Evolutionary conservation across 2,113 vertebrate species (phyloP).

Genomic region (Setophaga coronata): DNA sequence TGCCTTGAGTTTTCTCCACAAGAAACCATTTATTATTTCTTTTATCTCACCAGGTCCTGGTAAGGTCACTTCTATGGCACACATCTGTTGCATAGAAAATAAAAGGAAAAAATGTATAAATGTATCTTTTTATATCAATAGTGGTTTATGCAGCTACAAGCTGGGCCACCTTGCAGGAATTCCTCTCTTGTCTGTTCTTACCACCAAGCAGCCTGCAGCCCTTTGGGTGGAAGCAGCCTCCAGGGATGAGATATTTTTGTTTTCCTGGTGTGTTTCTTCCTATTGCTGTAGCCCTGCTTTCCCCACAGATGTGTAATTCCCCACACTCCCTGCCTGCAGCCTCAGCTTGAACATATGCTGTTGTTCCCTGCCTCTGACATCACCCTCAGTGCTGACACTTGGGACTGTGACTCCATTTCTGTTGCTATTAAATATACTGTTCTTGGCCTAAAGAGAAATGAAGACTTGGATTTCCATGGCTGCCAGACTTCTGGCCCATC

Average conservation of each 20-base stretch:
- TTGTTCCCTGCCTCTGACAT: not conserved
- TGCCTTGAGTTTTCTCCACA: not conserved
- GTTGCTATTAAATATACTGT: not conserved
- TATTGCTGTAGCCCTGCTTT: not conserved
- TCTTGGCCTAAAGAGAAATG: not conserved
- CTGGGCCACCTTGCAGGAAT: not conserved
- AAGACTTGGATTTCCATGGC: not conserved
- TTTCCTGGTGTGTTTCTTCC: not conserved
- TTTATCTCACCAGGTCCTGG: not conserved
- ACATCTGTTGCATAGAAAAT: not conserved
- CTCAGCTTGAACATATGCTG: not conserved
- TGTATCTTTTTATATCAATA: not conserved
- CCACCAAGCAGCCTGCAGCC: not conserved
- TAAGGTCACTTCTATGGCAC: not conserved
- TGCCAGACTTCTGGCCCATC: conserved; percentile 3
- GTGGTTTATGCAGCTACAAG: not conserved
- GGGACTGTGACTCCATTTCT: not conserved
- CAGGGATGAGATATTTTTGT: not conserved
- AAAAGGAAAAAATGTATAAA: not conserved
- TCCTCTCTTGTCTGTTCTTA: not conserved
- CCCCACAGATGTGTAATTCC: not conserved
- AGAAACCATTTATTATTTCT: not conserved
- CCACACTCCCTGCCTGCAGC: not conserved
- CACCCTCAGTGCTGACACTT: not conserved
- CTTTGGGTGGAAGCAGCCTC: not conserved